phyloP scores from a whole-genome alignment of 2,888 invertebrate genomes.

The Dynastes tityus region DNA sequence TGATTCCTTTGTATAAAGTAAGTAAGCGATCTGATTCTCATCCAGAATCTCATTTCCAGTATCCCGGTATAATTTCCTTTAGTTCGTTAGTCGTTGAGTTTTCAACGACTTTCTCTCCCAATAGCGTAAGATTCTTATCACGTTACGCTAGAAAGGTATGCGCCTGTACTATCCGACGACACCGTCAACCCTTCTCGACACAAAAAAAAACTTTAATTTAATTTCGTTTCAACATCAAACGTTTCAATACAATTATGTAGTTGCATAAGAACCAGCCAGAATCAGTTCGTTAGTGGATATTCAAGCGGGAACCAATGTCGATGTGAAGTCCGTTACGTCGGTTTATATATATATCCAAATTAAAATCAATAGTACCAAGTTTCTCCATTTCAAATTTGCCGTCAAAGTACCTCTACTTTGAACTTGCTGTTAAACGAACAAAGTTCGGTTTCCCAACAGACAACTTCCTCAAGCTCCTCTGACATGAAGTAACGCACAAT shows the following conservation, averaged over 20 bases:
- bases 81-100: no score
- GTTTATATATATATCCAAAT: neutral
- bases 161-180: no score
- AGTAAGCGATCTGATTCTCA: no score
- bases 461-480: neutral
- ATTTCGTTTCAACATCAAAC: constrained; percentile 13
- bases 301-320: neutral
- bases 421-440: constrained; percentile 4
- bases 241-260: constrained; percentile 25
- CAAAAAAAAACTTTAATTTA: constrained; percentile 19
- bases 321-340: neutral
- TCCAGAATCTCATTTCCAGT: no score
- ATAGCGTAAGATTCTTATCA: no score
- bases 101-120: no score
- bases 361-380: constrained; percentile 24
- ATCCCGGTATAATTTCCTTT: no score
- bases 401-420: constrained; percentile 23
- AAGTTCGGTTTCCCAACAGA: neutral
- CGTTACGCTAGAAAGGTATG: no score
- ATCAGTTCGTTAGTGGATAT: constrained; percentile 14
- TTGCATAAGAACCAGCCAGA: neutral
- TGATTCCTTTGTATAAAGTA: no score
- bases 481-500: neutral
- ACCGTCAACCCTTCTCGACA: neutral
- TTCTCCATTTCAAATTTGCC: constrained; percentile 29